These are phyloP conservation scores for Leptinotarsa tumamoca DNA, from an alignment of 2,888 invertebrate species.

Conservation along the genomic window DNA sequence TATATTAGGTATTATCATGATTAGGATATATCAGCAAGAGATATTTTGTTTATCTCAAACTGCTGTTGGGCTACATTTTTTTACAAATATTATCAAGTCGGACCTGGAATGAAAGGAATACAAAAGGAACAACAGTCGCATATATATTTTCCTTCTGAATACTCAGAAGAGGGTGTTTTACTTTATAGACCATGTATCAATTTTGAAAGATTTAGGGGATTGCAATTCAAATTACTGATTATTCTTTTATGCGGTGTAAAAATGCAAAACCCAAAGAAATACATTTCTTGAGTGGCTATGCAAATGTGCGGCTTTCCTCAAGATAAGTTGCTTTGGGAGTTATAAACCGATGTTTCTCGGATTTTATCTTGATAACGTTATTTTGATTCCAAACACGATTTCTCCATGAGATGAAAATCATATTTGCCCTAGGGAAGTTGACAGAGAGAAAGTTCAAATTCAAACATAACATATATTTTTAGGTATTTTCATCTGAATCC, in stretches of 20 bases:
- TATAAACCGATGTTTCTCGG: slow-evolving; percentile 35
- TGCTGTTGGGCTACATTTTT: no score
- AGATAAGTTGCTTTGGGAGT: slow-evolving; percentile 41
- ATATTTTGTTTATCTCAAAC: no score
- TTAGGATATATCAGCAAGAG: no score
- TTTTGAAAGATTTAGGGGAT: slow-evolving; percentile 64
- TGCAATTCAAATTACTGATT: slow-evolving; percentile 65
- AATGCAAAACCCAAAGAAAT: slow-evolving; percentile 56
- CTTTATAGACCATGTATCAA: slow-evolving; percentile 59
- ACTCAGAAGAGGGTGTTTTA: slow-evolving; percentile 23
- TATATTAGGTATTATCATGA: no score
- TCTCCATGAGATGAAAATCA: slow-evolving; percentile 33
- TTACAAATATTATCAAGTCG: background rate
- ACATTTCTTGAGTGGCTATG: slow-evolving; percentile 54
- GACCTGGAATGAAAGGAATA: background rate
- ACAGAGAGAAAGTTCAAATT: background rate
- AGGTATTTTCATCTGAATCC: background rate
- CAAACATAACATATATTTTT: slow-evolving; percentile 3
- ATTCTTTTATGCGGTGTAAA: slow-evolving; percentile 55
- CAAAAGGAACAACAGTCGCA: slow-evolving; percentile 6
- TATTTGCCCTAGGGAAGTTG: background rate
- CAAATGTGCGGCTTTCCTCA: slow-evolving; percentile 47
- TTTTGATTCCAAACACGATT: slow-evolving; percentile 40
- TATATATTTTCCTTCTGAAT: slow-evolving; percentile 8
- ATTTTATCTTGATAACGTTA: slow-evolving; percentile 34